Evolutionary conservation across 1,140 invertebrate species (phyloP).

Genomic region (Thalassaphorura encarpata): DNA sequence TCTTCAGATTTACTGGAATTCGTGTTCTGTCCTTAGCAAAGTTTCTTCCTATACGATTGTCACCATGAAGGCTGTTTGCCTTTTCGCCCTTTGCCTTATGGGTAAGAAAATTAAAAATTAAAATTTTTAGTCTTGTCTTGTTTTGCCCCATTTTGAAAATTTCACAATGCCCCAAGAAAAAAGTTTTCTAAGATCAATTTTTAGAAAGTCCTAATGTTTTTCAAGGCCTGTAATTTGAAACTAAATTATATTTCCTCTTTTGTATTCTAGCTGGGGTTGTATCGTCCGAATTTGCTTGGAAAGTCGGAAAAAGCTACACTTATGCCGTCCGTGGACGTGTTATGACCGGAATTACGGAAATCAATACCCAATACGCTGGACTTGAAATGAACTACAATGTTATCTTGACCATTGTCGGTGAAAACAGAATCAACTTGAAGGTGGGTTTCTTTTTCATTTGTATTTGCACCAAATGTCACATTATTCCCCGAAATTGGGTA

Average conservation of each 20-base stretch:
- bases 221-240: background rate
- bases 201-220: background rate
- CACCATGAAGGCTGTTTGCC: conserved; percentile 24
- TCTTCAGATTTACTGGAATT: no score
- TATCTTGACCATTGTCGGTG: background rate
- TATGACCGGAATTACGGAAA: conserved; percentile 20
- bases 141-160: background rate
- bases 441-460: no score
- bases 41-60: no score
- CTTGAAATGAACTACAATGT: conserved; percentile 20
- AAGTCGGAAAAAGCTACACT: conserved; percentile 11
- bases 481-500: no score
- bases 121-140: background rate
- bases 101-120: conserved; percentile 14
- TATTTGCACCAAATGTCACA: background rate
- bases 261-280: conserved; percentile 22
- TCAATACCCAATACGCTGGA: conserved; percentile 20
- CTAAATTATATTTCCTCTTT: conserved; percentile 1
- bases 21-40: no score
- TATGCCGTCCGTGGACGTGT: conserved; percentile 20
- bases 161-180: background rate
- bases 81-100: conserved; percentile 23
- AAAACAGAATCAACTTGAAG: conserved; percentile 13
- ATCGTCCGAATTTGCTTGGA: conserved; percentile 23
- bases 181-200: background rate